Evolutionary conservation across 2,888 invertebrate species (phyloP), one percentile per base, ranked within the genome.

Genomic region (Microctonus hyperodae): DNA sequence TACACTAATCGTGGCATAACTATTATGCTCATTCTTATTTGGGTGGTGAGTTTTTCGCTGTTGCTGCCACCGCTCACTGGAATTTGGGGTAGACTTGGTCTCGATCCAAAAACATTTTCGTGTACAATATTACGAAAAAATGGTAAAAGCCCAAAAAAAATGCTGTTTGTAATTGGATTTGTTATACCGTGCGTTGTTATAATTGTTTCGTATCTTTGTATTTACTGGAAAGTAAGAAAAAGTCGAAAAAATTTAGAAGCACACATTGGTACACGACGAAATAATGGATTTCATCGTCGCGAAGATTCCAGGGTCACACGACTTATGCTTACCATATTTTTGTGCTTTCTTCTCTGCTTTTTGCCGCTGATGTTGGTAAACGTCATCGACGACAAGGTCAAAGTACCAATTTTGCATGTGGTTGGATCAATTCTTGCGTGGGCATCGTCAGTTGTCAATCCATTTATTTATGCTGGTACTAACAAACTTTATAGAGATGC

Each of bases 381-480:
- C 84, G 94, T 96, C 4, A 89, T 93, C 13, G 94, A 94, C 81
- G 94, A 95, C 79, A 88, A 90, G 70, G 90, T 91, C 55, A 85
- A 85, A 23, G 89, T 88, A 76, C 94, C 95, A 3, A 88, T 90
- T 84, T 84, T 94, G 0, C 95, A 96, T 80, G 90, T 95, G 69
- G 86, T 94, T 64, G 93, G 94, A 0, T 95, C 95, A 0, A 90
- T 95, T 61, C 86, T 95, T 71, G 94, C 95, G 0, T 96, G 96
- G 94, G 92, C 94, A 0, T 95, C 95, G 0, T 92, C 94, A 68
- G 95, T 95, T 60, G 88, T 95, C 73, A 96, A 96, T 85, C 96
- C 96, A 0, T 88, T 96, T 70, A 94, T 96, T 72, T 96, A 96
- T 85, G 95, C 95, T 3, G 93, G 92, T 7, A 94, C 94, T 74